Evolutionary conservation across 2,888 invertebrate species (phyloP).

Genomic region (Rhingia campestris): DNA sequence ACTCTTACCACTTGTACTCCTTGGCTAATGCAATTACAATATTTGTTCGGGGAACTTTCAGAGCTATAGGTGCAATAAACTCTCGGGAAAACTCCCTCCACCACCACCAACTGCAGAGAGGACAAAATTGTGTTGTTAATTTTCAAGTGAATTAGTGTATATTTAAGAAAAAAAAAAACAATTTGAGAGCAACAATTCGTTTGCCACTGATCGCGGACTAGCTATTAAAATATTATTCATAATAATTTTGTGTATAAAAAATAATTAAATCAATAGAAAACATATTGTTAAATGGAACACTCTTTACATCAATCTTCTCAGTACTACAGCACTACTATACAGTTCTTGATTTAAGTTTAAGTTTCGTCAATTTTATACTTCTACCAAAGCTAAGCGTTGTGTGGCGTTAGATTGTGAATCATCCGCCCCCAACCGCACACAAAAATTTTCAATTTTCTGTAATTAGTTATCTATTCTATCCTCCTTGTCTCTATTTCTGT

Average conservation of each 20-base stretch:
- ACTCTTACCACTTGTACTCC: slow-evolving; percentile 11
- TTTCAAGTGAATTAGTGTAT: slow-evolving; percentile 49
- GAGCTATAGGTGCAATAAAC: background rate
- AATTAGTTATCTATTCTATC: slow-evolving; percentile 47
- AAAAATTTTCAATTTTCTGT: slow-evolving; percentile 19
- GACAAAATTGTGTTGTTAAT: slow-evolving; percentile 36
- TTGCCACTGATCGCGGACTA: slow-evolving; percentile 45
- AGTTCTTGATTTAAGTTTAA: slow-evolving; percentile 43
- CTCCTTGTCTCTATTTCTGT: slow-evolving; percentile 30
- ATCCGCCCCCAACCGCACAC: background rate
- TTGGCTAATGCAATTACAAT: slow-evolving; percentile 27
- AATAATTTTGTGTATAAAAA: slow-evolving; percentile 62
- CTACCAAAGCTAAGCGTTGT: slow-evolving; percentile 53
- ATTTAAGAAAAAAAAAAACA: slow-evolving; percentile 56
- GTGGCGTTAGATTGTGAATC: slow-evolving; percentile 60
- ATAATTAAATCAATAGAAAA: background rate
- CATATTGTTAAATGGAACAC: slow-evolving; percentile 53
- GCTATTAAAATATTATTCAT: slow-evolving; percentile 42
- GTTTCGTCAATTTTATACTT: slow-evolving; percentile 50
- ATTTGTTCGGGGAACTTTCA: slow-evolving; percentile 18
- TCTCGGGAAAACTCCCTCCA: slow-evolving; percentile 20
- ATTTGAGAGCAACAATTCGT: slow-evolving; percentile 42
- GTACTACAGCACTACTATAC: background rate
- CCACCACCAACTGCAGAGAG: slow-evolving; percentile 14
- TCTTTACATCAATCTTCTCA: slow-evolving; percentile 47